Evolutionary conservation across 2,113 vertebrate species (phyloP).

Genomic region (Myrmecobius fasciatus): DNA sequence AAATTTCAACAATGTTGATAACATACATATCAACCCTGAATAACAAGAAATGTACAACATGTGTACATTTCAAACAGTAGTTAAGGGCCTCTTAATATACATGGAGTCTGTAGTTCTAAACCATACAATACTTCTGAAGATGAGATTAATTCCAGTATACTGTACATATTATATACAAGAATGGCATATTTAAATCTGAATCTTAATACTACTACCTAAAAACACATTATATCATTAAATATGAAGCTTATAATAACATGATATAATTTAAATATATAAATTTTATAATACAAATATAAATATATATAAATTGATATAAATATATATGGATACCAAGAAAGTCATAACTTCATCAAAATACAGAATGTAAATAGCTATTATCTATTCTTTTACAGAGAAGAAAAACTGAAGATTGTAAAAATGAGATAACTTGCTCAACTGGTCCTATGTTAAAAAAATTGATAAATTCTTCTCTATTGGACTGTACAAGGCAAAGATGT

Average conservation of each 20-base stretch:
- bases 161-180: neutral
- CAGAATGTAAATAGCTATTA: neutral
- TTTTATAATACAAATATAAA: too few species aligned
- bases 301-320: neutral
- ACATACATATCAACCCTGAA: slow-evolving; percentile 21
- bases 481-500: neutral
- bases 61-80: neutral
- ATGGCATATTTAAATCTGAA: neutral
- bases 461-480: neutral
- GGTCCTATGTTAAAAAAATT: neutral
- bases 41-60: neutral
- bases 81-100: neutral
- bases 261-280: too few species aligned
- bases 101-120: neutral
- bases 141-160: neutral
- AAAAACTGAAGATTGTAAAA: neutral
- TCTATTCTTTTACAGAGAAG: neutral
- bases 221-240: neutral
- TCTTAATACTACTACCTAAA: neutral
- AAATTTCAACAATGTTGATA: slow-evolving; percentile 10
- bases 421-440: neutral
- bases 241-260: neutral
- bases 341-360: neutral
- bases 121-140: slow-evolving; percentile 10
- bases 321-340: neutral